These are phyloP conservation scores for Ellobius talpinus DNA, from an alignment of 2,113 vertebrate species.

Conservation along the genomic window DNA sequence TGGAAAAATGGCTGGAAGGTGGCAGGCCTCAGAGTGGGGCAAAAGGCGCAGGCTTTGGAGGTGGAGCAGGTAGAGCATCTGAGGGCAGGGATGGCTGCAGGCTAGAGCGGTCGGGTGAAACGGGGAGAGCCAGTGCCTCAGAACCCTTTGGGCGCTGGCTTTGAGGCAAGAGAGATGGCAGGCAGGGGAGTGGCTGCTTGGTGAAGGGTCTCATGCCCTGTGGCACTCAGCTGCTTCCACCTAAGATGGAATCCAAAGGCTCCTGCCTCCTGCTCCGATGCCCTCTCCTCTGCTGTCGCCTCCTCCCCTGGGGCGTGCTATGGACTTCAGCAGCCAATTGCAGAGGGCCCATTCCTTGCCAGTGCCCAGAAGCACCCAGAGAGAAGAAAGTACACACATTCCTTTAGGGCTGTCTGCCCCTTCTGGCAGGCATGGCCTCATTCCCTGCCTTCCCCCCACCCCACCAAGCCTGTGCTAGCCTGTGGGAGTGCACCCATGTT, in stretches of 20 bases:
- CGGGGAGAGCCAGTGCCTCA: not conserved
- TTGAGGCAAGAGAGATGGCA: not conserved
- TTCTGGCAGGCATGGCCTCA: not conserved
- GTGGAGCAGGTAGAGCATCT: not conserved
- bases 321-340: not conserved
- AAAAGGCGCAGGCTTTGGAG: not conserved
- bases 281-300: not conserved
- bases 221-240: not conserved
- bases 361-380: not conserved
- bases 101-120: not conserved
- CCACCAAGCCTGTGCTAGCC: not conserved
- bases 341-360: not conserved
- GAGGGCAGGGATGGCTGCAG: not conserved
- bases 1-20: not conserved
- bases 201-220: not conserved
- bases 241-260: not conserved
- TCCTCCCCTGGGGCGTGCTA: accelerated
- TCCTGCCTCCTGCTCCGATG: not conserved
- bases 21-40: not conserved
- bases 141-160: not conserved
- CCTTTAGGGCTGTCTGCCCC: not conserved
- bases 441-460: not conserved
- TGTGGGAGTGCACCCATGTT: not conserved
- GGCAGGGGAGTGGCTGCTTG: not conserved
- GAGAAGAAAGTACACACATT: not conserved